Evolutionary conservation across 1,140 invertebrate species (phyloP).

Genomic region (Steinernema khuongi): DNA sequence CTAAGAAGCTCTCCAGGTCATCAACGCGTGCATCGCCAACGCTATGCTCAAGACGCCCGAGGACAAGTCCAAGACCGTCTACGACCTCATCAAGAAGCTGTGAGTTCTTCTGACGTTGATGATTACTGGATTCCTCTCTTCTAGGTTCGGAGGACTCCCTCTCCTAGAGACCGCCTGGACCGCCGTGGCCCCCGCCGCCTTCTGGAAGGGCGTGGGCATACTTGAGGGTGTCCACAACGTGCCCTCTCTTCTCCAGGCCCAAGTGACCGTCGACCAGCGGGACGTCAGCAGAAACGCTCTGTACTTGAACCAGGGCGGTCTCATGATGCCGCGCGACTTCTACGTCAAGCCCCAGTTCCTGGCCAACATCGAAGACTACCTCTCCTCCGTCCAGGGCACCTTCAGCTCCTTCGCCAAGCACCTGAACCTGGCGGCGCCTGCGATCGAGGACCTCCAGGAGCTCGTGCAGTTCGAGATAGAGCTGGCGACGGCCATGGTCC

Average conservation of each 20-base stretch:
- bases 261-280: constrained; percentile 36
- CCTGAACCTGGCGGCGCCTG: not conserved
- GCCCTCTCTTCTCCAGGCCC: constrained; percentile 32
- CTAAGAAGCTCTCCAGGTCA: not conserved
- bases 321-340: constrained; percentile 37
- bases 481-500: constrained; percentile 41
- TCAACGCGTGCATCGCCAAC: constrained; percentile 9
- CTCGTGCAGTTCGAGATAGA: constrained; percentile 40
- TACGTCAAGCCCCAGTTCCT: constrained; percentile 43
- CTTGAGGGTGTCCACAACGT: constrained; percentile 31
- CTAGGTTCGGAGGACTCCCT: constrained; percentile 29
- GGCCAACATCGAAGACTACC: constrained; percentile 28
- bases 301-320: constrained; percentile 42
- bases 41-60: not conserved
- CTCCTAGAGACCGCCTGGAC: constrained; percentile 21
- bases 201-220: constrained; percentile 24
- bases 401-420: constrained; percentile 15
- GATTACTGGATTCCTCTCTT: not conserved
- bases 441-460: constrained; percentile 15
- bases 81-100: not conserved
- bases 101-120: not conserved
- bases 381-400: constrained; percentile 19
- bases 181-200: constrained; percentile 1
- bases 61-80: not conserved
- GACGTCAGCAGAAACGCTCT: constrained; percentile 36